Base-by-base conservation (phyloP, 2,888 invertebrate genomes). In the Pammene aurita region DNA sequence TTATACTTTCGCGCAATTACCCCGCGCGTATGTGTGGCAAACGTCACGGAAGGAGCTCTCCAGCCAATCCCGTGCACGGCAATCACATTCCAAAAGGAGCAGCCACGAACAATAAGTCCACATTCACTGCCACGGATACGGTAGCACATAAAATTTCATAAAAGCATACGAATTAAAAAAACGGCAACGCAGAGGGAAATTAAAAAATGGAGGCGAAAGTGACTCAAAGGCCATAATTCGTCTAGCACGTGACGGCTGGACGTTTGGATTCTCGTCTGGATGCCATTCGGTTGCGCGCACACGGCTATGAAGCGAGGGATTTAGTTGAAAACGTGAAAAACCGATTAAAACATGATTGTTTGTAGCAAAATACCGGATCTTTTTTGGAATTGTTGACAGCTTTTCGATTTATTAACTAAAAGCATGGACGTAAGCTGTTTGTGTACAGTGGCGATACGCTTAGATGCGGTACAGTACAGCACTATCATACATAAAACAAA, bases 221-320 rank as follows among this genome's bases (percentile, higher is more conserved):
- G 87, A 83, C 87, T 85, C 85, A 87, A 87, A 86, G 84, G 86
- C 88, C 83, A 90, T 91, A 91, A 91, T 84, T 91, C 89, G 90
- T 90, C 85, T 83, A 84, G 81, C 74, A 80, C 78, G 79, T 85
- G 87, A 87, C 87, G 80, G 81, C 77, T 78, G 83, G 80, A 80
- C 84, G 78, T 82, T 81, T 78, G 81, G 75, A 80, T 77, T 74
- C 78, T 73, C 77, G 84, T 82, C 84, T 82, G 84, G 78, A 82
- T 82, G 77, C 82, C 84, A 79, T 76, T 67, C 52, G 62, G 50
- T 64, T 56, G 62, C 11, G 55, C 55, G 74, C 77, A 76, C 79
- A 78, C 78, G 76, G 76, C 76, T 57, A 52, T 79, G 77, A 80
- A 85, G 84, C 84, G 84, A 75, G 78, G 83, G 84, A 84, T 87